Percentiles rank a stretch among this genome's conserved stretches.
These are phyloP conservation scores for Ptilonorhynchus violaceus DNA, from an alignment of 2,113 vertebrate species.

Conservation along the genomic window DNA sequence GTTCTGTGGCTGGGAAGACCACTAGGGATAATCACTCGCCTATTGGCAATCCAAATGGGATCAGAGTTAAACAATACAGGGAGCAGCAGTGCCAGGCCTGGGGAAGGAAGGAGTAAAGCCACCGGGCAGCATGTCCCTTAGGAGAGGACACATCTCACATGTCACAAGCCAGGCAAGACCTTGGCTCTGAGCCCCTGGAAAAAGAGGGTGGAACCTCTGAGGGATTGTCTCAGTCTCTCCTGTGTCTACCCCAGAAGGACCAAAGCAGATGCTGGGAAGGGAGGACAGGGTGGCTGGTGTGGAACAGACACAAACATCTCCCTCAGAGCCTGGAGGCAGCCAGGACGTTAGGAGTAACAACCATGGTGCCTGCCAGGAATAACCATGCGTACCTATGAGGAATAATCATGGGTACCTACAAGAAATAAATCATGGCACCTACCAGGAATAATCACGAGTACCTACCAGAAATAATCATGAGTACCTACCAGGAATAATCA, in stretches of 20 bases:
- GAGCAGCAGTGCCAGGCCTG: background rate
- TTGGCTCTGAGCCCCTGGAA: background rate
- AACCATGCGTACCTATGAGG: background rate
- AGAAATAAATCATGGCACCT: no score
- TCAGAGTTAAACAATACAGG: fast-evolving
- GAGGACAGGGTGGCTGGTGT: background rate
- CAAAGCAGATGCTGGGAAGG: background rate
- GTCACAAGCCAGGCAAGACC: background rate
- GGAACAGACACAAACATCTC: background rate
- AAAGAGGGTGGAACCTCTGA: background rate
- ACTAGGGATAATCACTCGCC: background rate
- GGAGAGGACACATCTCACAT: background rate
- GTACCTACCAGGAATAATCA: background rate
- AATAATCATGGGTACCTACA: background rate
- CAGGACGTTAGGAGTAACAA: background rate
- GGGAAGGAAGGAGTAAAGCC: background rate
- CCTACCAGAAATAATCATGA: background rate
- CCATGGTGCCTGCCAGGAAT: background rate
- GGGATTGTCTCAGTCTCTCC: background rate
- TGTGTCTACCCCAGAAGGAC: background rate
- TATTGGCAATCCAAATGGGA: background rate
- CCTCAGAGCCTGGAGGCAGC: background rate
- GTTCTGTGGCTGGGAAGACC: background rate
- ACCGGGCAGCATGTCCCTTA: background rate
- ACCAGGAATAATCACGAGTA: background rate